Evolutionary conservation across 2,797 vertebrate genomes (phyloP).

Genomic region (Hemitrygon akajei): DNA sequence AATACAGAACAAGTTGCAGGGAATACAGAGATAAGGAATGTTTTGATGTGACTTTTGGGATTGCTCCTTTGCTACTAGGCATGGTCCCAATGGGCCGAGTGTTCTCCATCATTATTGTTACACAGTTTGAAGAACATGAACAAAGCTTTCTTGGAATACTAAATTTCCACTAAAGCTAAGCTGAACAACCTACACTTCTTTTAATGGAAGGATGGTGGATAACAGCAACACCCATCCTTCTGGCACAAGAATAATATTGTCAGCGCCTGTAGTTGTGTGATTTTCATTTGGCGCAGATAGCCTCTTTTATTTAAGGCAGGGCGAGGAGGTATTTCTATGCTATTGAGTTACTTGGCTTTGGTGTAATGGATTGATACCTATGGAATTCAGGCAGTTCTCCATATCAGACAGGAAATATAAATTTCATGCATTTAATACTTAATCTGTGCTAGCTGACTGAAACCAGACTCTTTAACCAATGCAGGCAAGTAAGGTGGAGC

Average conservation of each 20-base stretch:
- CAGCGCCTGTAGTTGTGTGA: too few species aligned
- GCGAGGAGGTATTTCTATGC: background rate
- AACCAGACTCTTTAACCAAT: background rate
- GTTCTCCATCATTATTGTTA: too few species aligned
- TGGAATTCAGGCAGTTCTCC: background rate
- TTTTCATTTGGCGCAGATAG: too few species aligned
- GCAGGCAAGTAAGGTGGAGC: background rate
- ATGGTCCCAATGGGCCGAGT: too few species aligned
- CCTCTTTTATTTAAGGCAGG: background rate
- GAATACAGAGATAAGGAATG: too few species aligned
- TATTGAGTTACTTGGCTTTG: background rate
- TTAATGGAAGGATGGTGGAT: background rate
- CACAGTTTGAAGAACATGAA: too few species aligned
- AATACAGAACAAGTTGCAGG: too few species aligned
- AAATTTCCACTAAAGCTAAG: background rate
- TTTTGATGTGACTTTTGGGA: too few species aligned
- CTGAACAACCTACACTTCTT: background rate
- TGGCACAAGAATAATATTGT: background rate
- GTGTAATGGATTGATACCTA: background rate
- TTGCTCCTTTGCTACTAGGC: too few species aligned
- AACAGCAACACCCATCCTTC: background rate
- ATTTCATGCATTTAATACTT: too few species aligned
- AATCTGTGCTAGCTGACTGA: too few species aligned
- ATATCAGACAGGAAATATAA: too few species aligned
- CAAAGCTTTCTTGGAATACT: background rate